Conservation (phyloP, 92 coral and sea anemone species). For the Micromussa lordhowensis region DNA sequence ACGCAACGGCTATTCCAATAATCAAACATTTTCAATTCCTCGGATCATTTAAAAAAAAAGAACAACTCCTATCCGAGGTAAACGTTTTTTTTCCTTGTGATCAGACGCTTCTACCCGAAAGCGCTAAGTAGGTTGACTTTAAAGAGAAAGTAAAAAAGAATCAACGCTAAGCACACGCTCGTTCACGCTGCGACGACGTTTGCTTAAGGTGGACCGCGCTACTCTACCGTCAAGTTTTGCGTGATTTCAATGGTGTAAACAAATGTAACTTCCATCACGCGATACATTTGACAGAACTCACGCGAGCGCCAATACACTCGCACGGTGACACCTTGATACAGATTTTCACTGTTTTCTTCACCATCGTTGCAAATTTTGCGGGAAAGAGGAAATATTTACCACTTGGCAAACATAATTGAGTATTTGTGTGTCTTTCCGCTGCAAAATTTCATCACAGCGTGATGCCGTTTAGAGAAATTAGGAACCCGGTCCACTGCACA, state of each 20-base stretch:
- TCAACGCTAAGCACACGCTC: conserved; percentile 14
- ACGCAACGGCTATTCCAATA: conserved; percentile 12
- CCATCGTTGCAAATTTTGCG: neutral
- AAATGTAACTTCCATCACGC: conserved; percentile 50
- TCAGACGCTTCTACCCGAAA: neutral
- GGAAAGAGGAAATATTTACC: conserved; percentile 6
- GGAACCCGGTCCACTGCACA: conserved; percentile 19
- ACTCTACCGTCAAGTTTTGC: conserved; percentile 45
- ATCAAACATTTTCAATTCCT: neutral
- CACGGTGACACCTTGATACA: neutral
- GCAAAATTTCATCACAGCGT: conserved; percentile 38
- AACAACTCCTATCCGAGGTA: neutral
- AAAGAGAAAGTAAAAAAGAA: neutral
- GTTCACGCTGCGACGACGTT: conserved; percentile 31
- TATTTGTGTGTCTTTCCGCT: conserved; percentile 29
- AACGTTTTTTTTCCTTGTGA: neutral
- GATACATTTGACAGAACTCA: conserved; percentile 21
- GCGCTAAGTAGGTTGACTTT: neutral
- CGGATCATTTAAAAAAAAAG: neutral
- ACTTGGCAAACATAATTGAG: conserved; percentile 20
- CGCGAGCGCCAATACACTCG: conserved; percentile 1
- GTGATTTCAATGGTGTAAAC: conserved; percentile 49
- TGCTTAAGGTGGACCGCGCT: neutral
- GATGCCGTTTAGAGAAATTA: conserved; percentile 28
- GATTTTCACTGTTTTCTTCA: neutral